Evolutionary conservation across 1,140 invertebrate species (phyloP), one percentile per base, ranked within the genome.

Genomic region (Halesus radiatus): DNA sequence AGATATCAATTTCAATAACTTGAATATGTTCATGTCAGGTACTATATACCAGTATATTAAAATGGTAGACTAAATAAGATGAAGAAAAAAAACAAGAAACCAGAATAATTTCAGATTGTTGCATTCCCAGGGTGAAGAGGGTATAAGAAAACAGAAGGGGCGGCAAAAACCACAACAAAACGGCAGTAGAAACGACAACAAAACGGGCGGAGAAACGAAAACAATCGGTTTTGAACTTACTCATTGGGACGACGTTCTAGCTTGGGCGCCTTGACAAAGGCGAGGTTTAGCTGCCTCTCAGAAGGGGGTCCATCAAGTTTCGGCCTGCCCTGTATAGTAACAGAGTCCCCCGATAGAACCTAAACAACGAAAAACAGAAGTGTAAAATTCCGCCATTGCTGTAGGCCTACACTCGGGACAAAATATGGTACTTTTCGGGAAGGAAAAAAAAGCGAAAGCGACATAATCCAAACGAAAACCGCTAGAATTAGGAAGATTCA

Each of bases 251-350:
- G 92, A 53, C 97, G 92, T 7, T 94, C 97, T 73, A 99, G 90
- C 90, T 98, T 96, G 1, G 98, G 98, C 74, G 98, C 98, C 83
- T 92, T 93, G 66, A 99, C 93, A 86, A 96, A 96, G 32, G 96
- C 96, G 56, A 99, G 93, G 84, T 93, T 95, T 37, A 99, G 92
- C 82, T 95, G 95, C 87, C 95, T 95, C 88, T 99, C 98, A 72
- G 95, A 94, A 78, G 98, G 98, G 29, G 97, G 97, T 8, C 92
- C 93, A 52, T 96, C 96, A 62, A 89, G 89, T 85, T 94, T 93
- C 3, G 94, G 94, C 80, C 92, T 90, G 60, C 93, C 96, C 84
- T 96, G 92, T 81, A 99, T 95, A 54, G 98, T 93, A 53, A 99
- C 91, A 72, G 96, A 94, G 90, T 98, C 97, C 60, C 97, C 97